phyloP scores from a whole-genome alignment of 2,888 invertebrate genomes.

The Agrochola circellaris region DNA sequence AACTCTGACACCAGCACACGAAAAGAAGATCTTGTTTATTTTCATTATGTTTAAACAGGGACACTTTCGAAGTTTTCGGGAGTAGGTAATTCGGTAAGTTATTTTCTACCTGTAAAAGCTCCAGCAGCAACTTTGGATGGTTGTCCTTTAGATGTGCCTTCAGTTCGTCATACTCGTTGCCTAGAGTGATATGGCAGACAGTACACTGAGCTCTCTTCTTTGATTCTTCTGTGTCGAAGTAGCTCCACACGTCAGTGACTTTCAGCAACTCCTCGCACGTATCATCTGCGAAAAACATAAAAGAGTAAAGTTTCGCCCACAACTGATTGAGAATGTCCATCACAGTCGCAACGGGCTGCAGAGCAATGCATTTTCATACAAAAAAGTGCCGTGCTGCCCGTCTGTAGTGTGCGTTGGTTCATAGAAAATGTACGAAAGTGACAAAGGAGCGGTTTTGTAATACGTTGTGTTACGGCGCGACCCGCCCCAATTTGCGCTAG shows the following conservation, averaged over 20 bases:
- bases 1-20: too few relatives aligned
- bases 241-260: constrained; percentile 69
- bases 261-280: constrained; percentile 42
- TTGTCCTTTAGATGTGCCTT: constrained; percentile 71
- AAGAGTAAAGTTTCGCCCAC: background rate
- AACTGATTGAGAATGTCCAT: too few relatives aligned
- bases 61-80: too few relatives aligned
- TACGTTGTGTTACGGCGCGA: too few relatives aligned
- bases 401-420: too few relatives aligned
- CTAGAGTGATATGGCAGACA: constrained; percentile 69
- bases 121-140: constrained; percentile 72
- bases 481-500: too few relatives aligned
- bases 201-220: constrained; percentile 69
- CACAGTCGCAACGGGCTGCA: too few relatives aligned
- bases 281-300: constrained; percentile 37
- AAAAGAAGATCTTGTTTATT: background rate
- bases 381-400: too few relatives aligned
- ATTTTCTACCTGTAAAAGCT: constrained; percentile 40
- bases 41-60: background rate
- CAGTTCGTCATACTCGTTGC: constrained; percentile 54
- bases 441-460: too few relatives aligned
- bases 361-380: too few relatives aligned
- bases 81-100: background rate
- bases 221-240: constrained; percentile 74
- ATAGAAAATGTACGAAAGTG: too few relatives aligned